Base-by-base conservation (phyloP, 2,113 vertebrate genomes). In the Carollia perspicillata region DNA sequence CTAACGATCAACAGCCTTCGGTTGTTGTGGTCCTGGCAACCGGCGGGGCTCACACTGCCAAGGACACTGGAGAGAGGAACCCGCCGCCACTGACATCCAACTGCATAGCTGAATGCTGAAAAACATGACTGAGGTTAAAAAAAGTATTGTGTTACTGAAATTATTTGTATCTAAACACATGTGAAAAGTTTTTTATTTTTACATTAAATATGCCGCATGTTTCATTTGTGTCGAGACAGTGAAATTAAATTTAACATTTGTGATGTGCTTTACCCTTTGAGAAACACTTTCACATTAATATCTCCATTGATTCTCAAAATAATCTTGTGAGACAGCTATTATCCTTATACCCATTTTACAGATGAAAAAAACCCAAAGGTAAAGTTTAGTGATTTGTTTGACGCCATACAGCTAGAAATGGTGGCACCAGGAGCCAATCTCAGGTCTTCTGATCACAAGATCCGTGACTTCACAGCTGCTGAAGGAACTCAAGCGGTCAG, bases 1-100 rank as follows among this genome's bases (percentile, higher is more conserved):
- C 94, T 95, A 95, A 95, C 89, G 93, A 97, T 97, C 90, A 97
- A 79, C 94, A 88, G 88, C 72, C 77, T 93, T 96, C 92, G 97
- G 87, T 94, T 90, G 96, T 95, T 83, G 95, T 37, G 75, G 86
- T 68, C 69, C 89, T 96, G 94, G 94, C 92, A 94, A 68, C 83
- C 68, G 85, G 75, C 80, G 13, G 42, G 58, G 77, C 88, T 91
- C 85, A 26, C 79, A 75, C 60, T 51, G 93, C 81, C 90, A 40
- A 92, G 63, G 75, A 95, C 23, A 22, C 72, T 47, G 75, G 53
- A 89, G 95, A 65, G 90, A 95, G 95, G 44, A 89, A 83, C 49
- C 16, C 6, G 1, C 26, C 11, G 26, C 11, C 0, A 90, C 63
- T 75, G 83, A 53, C 77, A 58, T 95, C 66, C 83, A 71, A 95